A percentile compares a stretch with the other conserved stretches of the same genome.
phyloP scores from a whole-genome alignment of 92 coral and sea anemone genomes.

The Palythoa grandiflora region DNA sequence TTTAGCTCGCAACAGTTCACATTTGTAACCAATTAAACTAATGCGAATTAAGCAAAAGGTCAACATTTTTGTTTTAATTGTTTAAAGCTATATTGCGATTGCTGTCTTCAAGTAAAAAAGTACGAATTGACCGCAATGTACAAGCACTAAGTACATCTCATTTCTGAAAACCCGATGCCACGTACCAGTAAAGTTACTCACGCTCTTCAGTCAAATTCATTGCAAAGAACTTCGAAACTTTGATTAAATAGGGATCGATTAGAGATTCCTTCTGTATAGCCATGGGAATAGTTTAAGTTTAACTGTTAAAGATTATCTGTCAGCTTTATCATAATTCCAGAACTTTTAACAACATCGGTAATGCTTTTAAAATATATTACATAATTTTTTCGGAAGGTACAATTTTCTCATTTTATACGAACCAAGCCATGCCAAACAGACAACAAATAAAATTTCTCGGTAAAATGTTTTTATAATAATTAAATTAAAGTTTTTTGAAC shows the following conservation, averaged over 20 bases:
- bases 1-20: conserved; percentile 44
- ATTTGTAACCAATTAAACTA: conserved; percentile 48
- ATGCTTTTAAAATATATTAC: no score
- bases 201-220: not conserved
- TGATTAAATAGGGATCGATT: no score
- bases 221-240: not conserved
- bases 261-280: no score
- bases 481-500: no score
- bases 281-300: no score
- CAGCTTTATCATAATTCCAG: no score
- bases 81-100: not conserved
- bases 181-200: not conserved
- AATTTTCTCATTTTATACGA: no score
- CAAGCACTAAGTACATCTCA: not conserved
- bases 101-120: not conserved
- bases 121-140: not conserved
- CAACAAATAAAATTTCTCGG: not conserved
- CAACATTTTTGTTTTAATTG: not conserved
- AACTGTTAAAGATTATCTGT: no score
- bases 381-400: no score
- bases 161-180: not conserved
- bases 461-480: no score
- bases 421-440: no score
- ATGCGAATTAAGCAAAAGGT: conserved; percentile 17
- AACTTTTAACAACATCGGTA: no score